Evolutionary conservation across 2,113 vertebrate genomes (phyloP), one percentile per base, ranked within the genome.

Genomic region (Anhinga anhinga): DNA sequence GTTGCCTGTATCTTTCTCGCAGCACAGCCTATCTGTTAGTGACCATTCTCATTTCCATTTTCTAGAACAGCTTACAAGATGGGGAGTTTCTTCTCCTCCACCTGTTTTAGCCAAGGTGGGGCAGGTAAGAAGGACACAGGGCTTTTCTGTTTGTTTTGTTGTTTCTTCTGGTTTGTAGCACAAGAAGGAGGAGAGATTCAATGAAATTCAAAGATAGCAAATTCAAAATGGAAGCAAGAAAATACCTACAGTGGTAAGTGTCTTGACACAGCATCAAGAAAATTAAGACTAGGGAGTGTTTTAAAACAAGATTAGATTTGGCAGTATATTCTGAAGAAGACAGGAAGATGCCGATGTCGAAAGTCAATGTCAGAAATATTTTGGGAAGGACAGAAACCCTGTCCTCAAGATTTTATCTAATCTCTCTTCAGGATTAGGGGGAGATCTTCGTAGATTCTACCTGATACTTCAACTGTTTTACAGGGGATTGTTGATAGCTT

Each of bases 191-290:
- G 34, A 87, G 11, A 69, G 2, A 66, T 20, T 25, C 18, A 83
- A 86, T 59, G 5, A 90, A 62, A 86, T 38, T 61, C 18, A 83
- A 95, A 88, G 26, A 45, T 1, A 67, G 15, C 1, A 59, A 29
- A 10, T 67, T 66, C 29, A 49, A 82, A 86, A 58, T 13, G 4
- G 19, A 86, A 77, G 11, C 7, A 74, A 83, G 44, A 93, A 62
- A 89, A 67, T 25, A 71, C 29, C 20, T 61, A 12, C 11, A 50
- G 14, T 30, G 36, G 36, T 71, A 62, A 0, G 0, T 44, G 6
- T 32, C 52, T 83, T 65, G 32, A 81, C 29, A 45, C 1, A 63
- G 7, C 6, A 69, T 66, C 45, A 71, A 55, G 26, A 77, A 92
- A 69, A 69, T 40, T 27, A 69, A 83, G n/a, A 73, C 34, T 44